These are phyloP conservation scores for Chamaetylas fuelleborni DNA, from an alignment of 2,113 vertebrate species.

Conservation along the genomic window DNA sequence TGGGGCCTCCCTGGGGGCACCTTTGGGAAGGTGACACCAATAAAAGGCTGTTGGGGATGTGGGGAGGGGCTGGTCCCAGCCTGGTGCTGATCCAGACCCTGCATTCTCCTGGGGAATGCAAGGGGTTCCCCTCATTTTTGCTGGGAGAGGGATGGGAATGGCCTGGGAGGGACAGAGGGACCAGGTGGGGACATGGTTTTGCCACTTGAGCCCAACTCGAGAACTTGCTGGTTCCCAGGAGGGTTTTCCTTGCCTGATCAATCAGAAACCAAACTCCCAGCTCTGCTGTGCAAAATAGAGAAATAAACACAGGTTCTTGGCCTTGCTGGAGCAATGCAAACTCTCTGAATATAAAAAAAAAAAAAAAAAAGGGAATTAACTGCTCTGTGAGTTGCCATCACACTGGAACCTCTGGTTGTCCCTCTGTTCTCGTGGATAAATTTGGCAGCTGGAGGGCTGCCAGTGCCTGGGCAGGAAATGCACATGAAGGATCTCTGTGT, in stretches of 20 bases:
- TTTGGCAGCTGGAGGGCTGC: background rate
- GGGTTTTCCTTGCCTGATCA: background rate
- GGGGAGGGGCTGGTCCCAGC: background rate
- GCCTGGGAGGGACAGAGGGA: too few relatives aligned
- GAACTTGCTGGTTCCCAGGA: background rate
- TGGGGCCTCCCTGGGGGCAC: background rate
- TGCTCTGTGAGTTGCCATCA: background rate
- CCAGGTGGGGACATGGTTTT: background rate
- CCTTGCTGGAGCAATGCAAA: background rate
- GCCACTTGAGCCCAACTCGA: background rate
- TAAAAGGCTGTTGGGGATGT: background rate
- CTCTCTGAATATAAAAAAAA: background rate
- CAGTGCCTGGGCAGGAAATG: background rate
- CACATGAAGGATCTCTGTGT: background rate
- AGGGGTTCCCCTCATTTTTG: background rate
- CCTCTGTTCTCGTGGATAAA: background rate
- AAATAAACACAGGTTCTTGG: background rate
- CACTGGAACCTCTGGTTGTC: too few relatives aligned
- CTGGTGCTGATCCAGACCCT: background rate
- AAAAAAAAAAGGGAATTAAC: background rate
- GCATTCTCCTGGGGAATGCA: rapidly evolving
- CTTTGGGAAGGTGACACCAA: too few relatives aligned
- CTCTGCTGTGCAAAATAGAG: background rate
- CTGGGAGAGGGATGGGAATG: background rate
- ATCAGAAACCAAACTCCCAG: rapidly evolving